A percentile compares a stretch with the other conserved stretches of the same genome.
These are phyloP conservation scores for Cossypha heuglini DNA, from an alignment of 2,797 vertebrate genomes.

Conservation along the genomic window DNA sequence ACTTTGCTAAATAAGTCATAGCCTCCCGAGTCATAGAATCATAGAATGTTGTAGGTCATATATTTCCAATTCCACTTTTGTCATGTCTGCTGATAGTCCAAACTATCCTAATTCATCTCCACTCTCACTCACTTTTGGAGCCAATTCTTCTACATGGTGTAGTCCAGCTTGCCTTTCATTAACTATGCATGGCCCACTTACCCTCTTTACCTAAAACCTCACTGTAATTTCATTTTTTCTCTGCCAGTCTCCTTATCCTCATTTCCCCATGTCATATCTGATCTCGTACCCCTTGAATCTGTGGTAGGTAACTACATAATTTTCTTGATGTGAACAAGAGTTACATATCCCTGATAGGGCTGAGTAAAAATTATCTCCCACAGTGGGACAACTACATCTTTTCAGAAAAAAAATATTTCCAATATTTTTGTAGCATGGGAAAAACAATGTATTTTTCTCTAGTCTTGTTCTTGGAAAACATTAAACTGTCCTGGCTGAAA, in stretches of 20 bases:
- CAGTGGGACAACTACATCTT: background rate
- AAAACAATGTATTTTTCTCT: background rate
- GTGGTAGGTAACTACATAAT: background rate
- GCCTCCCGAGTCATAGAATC: background rate
- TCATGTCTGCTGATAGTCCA: background rate
- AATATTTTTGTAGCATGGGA: background rate
- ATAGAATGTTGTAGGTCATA: background rate
- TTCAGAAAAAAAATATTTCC: background rate
- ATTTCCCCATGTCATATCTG: fast-evolving
- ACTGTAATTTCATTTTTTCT: background rate
- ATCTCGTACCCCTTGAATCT: background rate
- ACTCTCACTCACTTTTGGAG: background rate
- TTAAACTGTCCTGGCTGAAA: background rate
- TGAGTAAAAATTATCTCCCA: background rate
- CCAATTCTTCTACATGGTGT: background rate
- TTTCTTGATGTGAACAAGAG: background rate
- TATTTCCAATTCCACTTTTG: background rate
- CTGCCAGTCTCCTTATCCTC: background rate
- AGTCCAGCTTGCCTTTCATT: background rate
- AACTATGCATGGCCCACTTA: background rate
- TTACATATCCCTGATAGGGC: background rate
- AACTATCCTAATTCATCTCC: background rate
- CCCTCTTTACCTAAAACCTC: background rate
- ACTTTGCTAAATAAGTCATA: background rate
- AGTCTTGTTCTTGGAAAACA: background rate